These are phyloP conservation scores for Saccostrea cuccullata DNA, from an alignment of 1,140 invertebrate genomes.

Conservation along the genomic window DNA sequence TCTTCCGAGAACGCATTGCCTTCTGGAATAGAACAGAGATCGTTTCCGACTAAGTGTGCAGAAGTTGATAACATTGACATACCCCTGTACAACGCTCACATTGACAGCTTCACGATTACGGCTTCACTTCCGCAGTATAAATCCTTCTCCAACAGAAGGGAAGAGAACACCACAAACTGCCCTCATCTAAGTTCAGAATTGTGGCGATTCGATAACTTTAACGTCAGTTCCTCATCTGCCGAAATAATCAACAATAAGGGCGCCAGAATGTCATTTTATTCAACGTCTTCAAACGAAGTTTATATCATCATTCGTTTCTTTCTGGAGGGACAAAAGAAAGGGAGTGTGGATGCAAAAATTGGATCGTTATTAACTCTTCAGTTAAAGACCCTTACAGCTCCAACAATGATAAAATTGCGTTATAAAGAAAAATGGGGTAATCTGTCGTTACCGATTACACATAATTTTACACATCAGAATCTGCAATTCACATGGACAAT, in stretches of 20 bases:
- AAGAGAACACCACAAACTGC: conserved; percentile 53
- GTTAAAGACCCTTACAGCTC: conserved; percentile 3
- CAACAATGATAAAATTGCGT: conserved; percentile 13
- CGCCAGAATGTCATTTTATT: conserved; percentile 29
- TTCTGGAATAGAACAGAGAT: conserved; percentile 49
- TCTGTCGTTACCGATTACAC: not conserved
- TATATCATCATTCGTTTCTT: conserved; percentile 46
- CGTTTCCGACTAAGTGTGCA: conserved; percentile 59
- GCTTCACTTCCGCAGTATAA: conserved; percentile 60
- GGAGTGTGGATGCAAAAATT: conserved; percentile 59
- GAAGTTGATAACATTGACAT: conserved; percentile 67
- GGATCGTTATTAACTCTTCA: conserved; percentile 51
- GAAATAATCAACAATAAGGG: conserved; percentile 8
- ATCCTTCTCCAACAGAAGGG: conserved; percentile 57
- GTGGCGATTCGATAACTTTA: conserved; percentile 52
- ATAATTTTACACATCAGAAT: not conserved
- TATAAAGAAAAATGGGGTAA: conserved; percentile 47
- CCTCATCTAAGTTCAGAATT: conserved; percentile 52
- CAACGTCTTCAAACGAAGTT: conserved; percentile 3
- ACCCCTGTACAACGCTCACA: conserved; percentile 49
- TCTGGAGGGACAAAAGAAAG: conserved; percentile 51
- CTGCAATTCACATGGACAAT: conserved; percentile 39
- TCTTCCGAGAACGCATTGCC: not conserved
- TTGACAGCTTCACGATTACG: conserved; percentile 56
- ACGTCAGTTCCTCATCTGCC: not conserved